These are phyloP conservation scores for Papilio demoleus DNA, from an alignment of 2,888 invertebrate genomes.

Conservation along the genomic window DNA sequence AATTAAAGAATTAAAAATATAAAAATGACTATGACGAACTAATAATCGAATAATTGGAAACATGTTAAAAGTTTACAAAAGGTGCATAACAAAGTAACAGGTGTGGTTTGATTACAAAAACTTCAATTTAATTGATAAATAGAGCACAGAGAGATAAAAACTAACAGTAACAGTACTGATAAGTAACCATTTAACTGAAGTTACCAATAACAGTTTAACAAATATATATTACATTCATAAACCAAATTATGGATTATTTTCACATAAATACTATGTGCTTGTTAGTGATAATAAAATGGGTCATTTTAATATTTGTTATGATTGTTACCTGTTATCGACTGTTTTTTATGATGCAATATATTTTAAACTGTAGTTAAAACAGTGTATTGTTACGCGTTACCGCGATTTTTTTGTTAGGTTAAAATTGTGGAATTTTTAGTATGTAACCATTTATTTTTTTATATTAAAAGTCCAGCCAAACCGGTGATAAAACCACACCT, in stretches of 20 bases:
- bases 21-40: too few species aligned
- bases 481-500: neutral
- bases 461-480: neutral
- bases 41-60: too few species aligned
- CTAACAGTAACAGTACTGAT: conserved; percentile 7
- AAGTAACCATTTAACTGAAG: conserved; percentile 7
- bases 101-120: conserved; percentile 5
- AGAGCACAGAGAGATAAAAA: conserved; percentile 31
- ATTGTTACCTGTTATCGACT: neutral
- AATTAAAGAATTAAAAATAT: too few species aligned
- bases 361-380: neutral
- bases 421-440: too few species aligned
- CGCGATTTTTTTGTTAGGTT: too few species aligned
- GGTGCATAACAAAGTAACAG: neutral
- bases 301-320: neutral
- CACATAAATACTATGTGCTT: too few species aligned
- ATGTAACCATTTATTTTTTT: neutral
- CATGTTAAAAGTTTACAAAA: neutral
- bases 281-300: neutral
- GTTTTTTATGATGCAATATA: neutral
- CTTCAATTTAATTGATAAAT: conserved; percentile 31
- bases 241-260: neutral
- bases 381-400: neutral
- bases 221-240: neutral
- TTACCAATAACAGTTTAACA: neutral